Conservation (phyloP, 2,888 invertebrate genomes). For the Spisula solida region DNA sequence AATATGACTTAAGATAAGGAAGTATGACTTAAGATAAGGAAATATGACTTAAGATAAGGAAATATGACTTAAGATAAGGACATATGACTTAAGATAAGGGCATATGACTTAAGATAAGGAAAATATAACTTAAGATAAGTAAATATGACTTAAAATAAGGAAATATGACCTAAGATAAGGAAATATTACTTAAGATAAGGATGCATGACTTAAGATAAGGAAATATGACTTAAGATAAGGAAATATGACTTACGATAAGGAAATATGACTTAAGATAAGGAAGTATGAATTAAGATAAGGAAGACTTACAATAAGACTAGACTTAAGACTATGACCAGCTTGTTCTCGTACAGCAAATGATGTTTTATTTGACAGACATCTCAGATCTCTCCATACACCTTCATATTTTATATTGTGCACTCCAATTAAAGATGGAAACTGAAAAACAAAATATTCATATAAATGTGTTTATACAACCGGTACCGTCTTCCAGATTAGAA, state of each 20-base stretch:
- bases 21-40: too few species aligned
- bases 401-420: slow-evolving; percentile 95
- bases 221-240: slow-evolving; percentile 93
- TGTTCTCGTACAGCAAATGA: slow-evolving; percentile 96
- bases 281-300: too few species aligned
- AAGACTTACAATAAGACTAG: slow-evolving; percentile 89
- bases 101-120: too few species aligned
- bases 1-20: too few species aligned
- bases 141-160: slow-evolving; percentile 85
- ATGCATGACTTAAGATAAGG: slow-evolving; percentile 84
- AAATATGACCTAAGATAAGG: too few species aligned
- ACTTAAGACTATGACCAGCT: slow-evolving; percentile 96
- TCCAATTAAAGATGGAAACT: slow-evolving; percentile 85
- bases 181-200: too few species aligned
- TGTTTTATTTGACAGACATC: slow-evolving; percentile 91
- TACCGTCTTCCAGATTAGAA: too few species aligned
- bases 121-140: too few species aligned
- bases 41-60: slow-evolving; percentile 85
- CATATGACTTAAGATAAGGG: slow-evolving; percentile 86
- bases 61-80: slow-evolving; percentile 95
- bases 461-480: too few species aligned
- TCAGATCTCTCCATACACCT: slow-evolving; percentile 93
- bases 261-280: too few species aligned
- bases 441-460: slow-evolving; percentile 36
- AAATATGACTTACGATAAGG: too few species aligned